phyloP scores from a whole-genome alignment of 2,888 invertebrate genomes.

The Terebella lapidaria region DNA sequence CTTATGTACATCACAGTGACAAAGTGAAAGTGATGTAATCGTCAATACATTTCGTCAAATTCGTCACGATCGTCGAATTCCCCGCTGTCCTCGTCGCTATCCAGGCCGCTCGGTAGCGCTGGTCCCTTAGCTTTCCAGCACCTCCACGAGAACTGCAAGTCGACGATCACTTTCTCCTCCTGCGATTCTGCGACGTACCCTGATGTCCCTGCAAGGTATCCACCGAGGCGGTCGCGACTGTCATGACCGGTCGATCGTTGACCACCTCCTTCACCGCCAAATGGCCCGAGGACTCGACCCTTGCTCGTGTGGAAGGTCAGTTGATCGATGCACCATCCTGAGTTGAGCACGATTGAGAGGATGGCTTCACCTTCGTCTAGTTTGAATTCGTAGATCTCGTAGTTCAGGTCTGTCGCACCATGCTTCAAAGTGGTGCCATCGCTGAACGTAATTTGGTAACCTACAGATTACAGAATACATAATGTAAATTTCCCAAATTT shows the following conservation, averaged over 20 bases:
- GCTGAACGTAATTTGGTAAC: neutral
- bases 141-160: neutral
- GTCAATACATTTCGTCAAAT: too few relatives aligned
- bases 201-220: neutral
- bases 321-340: neutral
- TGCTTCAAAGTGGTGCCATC: neutral
- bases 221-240: neutral
- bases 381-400: neutral
- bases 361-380: neutral
- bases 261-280: neutral
- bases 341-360: neutral
- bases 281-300: neutral
- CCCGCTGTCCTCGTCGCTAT: too few relatives aligned
- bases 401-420: neutral
- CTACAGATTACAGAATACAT: too few relatives aligned
- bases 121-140: too few relatives aligned
- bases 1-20: too few relatives aligned
- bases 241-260: neutral
- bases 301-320: neutral
- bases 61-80: too few relatives aligned
- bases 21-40: too few relatives aligned
- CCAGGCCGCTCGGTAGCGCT: too few relatives aligned
- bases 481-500: too few relatives aligned
- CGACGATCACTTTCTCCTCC: neutral
- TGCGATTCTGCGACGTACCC: neutral